A percentile compares a stretch with the other conserved stretches of the same genome.
Conservation (phyloP, 2,888 invertebrate species). For the Yponomeuta malinellus region DNA sequence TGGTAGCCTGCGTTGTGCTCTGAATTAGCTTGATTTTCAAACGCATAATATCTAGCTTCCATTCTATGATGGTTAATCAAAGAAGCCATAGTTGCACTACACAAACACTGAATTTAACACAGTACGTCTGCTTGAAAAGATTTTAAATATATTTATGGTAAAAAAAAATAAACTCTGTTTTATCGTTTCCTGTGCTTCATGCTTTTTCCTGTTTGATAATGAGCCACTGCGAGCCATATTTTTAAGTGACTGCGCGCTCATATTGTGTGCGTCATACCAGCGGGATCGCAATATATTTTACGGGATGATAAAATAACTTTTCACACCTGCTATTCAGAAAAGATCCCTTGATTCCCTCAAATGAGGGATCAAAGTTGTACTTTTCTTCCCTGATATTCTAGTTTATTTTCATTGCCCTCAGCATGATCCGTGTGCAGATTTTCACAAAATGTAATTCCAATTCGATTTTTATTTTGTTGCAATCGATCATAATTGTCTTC, state of each 20-base stretch:
- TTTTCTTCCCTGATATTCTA: too few species aligned
- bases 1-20: slow-evolving; percentile 34
- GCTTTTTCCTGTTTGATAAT: slow-evolving; percentile 57
- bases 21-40: slow-evolving; percentile 35
- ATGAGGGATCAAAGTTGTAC: too few species aligned
- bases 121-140: slow-evolving; percentile 41
- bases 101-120: slow-evolving; percentile 23
- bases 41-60: slow-evolving; percentile 35
- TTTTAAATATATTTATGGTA: slow-evolving; percentile 39
- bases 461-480: too few species aligned
- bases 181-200: slow-evolving; percentile 50
- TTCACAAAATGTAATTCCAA: too few species aligned
- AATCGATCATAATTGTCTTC: too few species aligned
- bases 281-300: slow-evolving; percentile 20
- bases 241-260: slow-evolving; percentile 19
- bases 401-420: too few species aligned
- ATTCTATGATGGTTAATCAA: slow-evolving; percentile 30
- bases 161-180: slow-evolving; percentile 53
- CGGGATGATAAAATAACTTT: too few species aligned
- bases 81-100: slow-evolving; percentile 38
- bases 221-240: slow-evolving; percentile 36
- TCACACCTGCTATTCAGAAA: too few species aligned
- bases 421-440: too few species aligned
- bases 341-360: too few species aligned
- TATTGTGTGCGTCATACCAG: slow-evolving; percentile 26